Conservation (phyloP, 2,797 vertebrate species). For the Propithecus perrieri region DNA sequence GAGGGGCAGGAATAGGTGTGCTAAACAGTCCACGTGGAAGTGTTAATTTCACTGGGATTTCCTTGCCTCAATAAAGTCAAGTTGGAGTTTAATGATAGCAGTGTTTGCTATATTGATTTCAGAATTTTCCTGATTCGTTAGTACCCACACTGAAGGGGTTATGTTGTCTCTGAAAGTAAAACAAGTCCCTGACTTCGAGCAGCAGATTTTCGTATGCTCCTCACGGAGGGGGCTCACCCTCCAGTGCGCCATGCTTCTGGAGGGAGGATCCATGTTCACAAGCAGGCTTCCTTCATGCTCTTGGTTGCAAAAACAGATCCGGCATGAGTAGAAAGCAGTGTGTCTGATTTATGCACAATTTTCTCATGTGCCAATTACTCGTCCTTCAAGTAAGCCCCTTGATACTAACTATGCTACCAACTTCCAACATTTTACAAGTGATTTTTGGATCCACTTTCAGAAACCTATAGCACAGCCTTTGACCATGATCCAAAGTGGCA, state of each 20-base stretch:
- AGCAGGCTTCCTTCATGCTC: background rate
- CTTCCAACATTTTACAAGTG: background rate
- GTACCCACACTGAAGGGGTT: background rate
- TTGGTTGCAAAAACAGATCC: background rate
- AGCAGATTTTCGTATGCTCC: background rate
- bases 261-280: background rate
- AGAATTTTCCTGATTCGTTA: background rate
- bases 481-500: background rate
- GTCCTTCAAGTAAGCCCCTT: background rate
- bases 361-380: background rate
- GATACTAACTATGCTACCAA: background rate
- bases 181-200: background rate
- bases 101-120: background rate
- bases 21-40: background rate
- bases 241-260: background rate
- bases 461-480: background rate
- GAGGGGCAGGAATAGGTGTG: background rate
- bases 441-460: background rate
- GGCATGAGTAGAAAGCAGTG: background rate
- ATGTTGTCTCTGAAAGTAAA: background rate
- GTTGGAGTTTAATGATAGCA: background rate
- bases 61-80: background rate
- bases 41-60: background rate
- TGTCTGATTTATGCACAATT: background rate
- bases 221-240: background rate